Percentiles rank a stretch among this genome's conserved stretches.
phyloP scores from a whole-genome alignment of 2,797 vertebrate species.

The Cacajao melanocephalus region DNA sequence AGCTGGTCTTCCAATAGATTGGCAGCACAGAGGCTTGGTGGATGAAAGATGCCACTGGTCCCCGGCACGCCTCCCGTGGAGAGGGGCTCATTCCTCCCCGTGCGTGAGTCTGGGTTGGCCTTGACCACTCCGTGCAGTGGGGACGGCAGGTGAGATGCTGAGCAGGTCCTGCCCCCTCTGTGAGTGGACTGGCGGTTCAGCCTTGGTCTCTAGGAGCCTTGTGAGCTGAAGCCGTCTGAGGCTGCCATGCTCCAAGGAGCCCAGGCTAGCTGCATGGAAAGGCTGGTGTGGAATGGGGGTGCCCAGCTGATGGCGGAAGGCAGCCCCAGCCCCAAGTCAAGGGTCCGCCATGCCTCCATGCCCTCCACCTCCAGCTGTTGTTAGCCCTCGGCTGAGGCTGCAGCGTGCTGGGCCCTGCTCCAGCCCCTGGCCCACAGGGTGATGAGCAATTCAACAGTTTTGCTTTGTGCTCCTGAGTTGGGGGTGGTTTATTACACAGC shows the following conservation, averaged over 20 bases:
- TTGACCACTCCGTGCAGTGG: neutral
- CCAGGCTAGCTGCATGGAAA: neutral
- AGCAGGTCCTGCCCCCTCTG: fast-evolving
- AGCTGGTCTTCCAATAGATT: too few species aligned
- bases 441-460: neutral
- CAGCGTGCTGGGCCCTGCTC: too few species aligned
- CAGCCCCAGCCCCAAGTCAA: neutral
- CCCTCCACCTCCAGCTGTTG: neutral
- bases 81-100: neutral
- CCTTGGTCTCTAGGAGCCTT: neutral
- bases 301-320: too few species aligned
- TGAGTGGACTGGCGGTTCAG: fast-evolving
- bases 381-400: neutral
- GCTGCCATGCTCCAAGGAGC: neutral
- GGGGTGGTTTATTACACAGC: neutral
- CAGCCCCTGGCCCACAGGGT: fast-evolving
- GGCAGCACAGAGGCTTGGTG: neutral
- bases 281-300: too few species aligned
- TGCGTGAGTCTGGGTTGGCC: neutral
- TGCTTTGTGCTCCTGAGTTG: neutral
- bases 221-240: neutral
- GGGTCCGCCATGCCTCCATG: neutral
- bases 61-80: neutral
- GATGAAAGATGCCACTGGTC: too few species aligned
- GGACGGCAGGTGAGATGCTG: fast-evolving